A percentile compares a stretch with the other conserved stretches of the same genome.
Conservation (phyloP, 2,113 vertebrate genomes). For the Gopherus evgoodei region DNA sequence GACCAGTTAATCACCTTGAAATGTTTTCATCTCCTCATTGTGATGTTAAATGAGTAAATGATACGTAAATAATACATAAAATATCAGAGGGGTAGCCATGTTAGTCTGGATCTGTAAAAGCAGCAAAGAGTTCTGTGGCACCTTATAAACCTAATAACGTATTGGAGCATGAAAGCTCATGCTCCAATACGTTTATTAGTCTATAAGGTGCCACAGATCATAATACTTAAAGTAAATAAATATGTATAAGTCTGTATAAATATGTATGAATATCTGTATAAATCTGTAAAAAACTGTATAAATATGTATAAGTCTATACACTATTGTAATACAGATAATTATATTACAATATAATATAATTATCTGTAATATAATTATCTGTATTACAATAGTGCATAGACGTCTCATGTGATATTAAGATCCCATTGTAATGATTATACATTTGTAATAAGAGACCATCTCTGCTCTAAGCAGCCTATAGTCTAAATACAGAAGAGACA, state of each 20-base stretch:
- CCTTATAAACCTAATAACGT: too few relatives aligned
- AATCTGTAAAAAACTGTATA: too few relatives aligned
- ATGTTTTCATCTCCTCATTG: background rate
- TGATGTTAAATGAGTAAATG: background rate
- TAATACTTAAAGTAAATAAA: background rate
- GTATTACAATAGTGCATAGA: background rate
- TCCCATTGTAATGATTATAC: background rate
- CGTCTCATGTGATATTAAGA: background rate
- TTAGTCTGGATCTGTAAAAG: too few relatives aligned
- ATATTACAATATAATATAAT: too few relatives aligned
- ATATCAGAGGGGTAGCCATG: too few relatives aligned
- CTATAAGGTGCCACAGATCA: background rate
- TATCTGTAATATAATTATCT: background rate
- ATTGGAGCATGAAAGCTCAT: too few relatives aligned
- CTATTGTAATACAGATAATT: too few relatives aligned
- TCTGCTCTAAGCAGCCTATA: background rate
- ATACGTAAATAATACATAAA: background rate
- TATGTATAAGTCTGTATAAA: background rate
- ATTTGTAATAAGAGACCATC: rapidly evolving
- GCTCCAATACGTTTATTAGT: too few relatives aligned
- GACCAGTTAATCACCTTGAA: background rate
- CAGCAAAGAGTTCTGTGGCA: too few relatives aligned
- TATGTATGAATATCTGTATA: too few relatives aligned
- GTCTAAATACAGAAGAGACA: background rate
- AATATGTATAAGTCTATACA: too few relatives aligned